phyloP scores from a whole-genome alignment of 2,888 invertebrate species.

The Troglohyphantes excavatus region DNA sequence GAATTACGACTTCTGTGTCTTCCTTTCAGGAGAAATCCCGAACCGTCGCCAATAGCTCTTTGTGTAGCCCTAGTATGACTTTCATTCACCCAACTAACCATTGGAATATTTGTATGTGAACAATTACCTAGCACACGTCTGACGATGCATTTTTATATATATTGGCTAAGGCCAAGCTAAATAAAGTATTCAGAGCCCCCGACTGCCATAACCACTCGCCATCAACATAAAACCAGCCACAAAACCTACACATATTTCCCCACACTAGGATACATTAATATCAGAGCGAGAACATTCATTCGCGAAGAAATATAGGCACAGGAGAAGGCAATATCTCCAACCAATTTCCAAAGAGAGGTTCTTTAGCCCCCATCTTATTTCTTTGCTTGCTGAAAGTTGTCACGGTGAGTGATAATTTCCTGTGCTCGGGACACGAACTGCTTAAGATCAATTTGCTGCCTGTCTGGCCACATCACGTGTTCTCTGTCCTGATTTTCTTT shows the following conservation, averaged over 20 bases:
- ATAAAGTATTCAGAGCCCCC: too few species aligned
- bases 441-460: conserved; percentile 74
- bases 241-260: not conserved
- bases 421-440: conserved; percentile 48
- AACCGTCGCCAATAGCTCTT: too few species aligned
- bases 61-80: too few species aligned
- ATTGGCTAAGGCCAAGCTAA: too few species aligned
- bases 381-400: conserved; percentile 44
- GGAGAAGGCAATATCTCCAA: conserved; percentile 16
- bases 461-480: conserved; percentile 66
- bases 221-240: not conserved
- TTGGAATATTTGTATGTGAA: too few species aligned
- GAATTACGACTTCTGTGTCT: too few species aligned
- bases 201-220: not conserved
- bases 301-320: conserved; percentile 16
- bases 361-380: not conserved
- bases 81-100: too few species aligned
- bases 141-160: too few species aligned
- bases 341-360: conserved; percentile 21
- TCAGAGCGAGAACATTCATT: conserved; percentile 18
- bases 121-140: too few species aligned
- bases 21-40: too few species aligned
- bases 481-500: conserved; percentile 25
- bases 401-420: conserved; percentile 73
- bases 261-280: conserved; percentile 17